phyloP scores from a whole-genome alignment of 2,797 vertebrate genomes.

The Craterocephalus amniculus region DNA sequence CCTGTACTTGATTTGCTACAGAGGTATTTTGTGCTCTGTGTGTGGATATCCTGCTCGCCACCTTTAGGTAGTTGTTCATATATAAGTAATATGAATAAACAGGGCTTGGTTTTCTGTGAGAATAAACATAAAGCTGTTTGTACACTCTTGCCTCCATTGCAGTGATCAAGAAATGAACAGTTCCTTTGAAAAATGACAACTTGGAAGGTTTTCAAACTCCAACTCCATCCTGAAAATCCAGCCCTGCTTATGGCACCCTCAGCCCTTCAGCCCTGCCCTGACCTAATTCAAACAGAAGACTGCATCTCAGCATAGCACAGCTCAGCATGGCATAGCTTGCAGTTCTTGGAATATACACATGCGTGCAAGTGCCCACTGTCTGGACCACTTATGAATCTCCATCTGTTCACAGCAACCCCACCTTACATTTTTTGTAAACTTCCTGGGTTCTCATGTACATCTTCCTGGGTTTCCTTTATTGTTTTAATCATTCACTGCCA shows the following conservation, averaged over 20 bases:
- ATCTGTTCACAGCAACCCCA: conserved; percentile 60
- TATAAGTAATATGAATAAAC: background rate
- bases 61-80: background rate
- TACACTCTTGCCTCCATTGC: background rate
- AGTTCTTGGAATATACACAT: conserved; percentile 61
- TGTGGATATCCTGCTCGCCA: background rate
- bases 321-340: conserved; percentile 67
- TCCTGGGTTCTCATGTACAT: conserved; percentile 41
- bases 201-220: conserved; percentile 27
- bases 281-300: conserved; percentile 75
- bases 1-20: conserved; percentile 4
- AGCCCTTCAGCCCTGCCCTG: conserved; percentile 71
- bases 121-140: conserved; percentile 2
- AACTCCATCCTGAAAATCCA: conserved; percentile 55
- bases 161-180: conserved; percentile 1
- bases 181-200: conserved; percentile 33
- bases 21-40: background rate
- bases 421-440: conserved; percentile 37
- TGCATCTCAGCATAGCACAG: conserved; percentile 66
- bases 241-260: conserved; percentile 58
- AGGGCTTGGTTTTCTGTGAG: background rate
- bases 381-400: conserved; percentile 65
- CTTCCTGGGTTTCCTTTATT: conserved; percentile 48
- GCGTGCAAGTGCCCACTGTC: conserved; percentile 43
- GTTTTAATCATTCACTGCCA: conserved; percentile 35